Evolutionary conservation across 2,888 invertebrate genomes (phyloP).

Genomic region (Drosophila limbata): DNA sequence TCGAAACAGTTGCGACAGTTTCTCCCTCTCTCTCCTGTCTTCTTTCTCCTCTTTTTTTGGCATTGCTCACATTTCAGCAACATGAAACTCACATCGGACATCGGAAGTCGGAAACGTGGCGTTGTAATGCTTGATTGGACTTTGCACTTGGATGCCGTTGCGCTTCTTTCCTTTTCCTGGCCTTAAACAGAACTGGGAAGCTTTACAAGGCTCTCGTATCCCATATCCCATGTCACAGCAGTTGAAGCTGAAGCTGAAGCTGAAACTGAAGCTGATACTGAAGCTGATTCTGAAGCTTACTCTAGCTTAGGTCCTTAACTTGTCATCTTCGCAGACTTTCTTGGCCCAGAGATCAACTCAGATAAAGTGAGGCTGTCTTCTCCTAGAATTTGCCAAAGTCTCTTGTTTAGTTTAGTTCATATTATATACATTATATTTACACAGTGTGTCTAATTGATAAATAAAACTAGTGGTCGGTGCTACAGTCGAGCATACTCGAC

Average conservation of each 20-base stretch:
- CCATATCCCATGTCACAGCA: slow-evolving; percentile 61
- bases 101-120: slow-evolving; percentile 83
- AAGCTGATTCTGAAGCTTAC: not conserved
- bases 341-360: not conserved
- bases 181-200: slow-evolving; percentile 52
- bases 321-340: not conserved
- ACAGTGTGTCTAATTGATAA: no score
- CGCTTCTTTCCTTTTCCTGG: slow-evolving; percentile 25
- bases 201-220: slow-evolving; percentile 65
- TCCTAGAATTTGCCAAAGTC: no score
- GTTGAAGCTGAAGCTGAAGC: slow-evolving; percentile 33
- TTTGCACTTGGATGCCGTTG: slow-evolving; percentile 51
- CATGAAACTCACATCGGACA: slow-evolving; percentile 78
- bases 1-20: slow-evolving; percentile 22
- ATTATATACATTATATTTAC: no score
- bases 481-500: no score
- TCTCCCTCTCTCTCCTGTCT: not conserved
- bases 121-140: slow-evolving; percentile 77
- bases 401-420: no score
- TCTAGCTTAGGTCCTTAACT: not conserved
- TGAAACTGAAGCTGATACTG: no score
- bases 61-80: slow-evolving; percentile 59
- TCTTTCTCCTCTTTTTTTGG: slow-evolving; percentile 7
- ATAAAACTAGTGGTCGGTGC: no score
- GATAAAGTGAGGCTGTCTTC: no score